These are phyloP conservation scores for Herminia tarsipennalis DNA, from an alignment of 2,888 invertebrate genomes.

Conservation along the genomic window DNA sequence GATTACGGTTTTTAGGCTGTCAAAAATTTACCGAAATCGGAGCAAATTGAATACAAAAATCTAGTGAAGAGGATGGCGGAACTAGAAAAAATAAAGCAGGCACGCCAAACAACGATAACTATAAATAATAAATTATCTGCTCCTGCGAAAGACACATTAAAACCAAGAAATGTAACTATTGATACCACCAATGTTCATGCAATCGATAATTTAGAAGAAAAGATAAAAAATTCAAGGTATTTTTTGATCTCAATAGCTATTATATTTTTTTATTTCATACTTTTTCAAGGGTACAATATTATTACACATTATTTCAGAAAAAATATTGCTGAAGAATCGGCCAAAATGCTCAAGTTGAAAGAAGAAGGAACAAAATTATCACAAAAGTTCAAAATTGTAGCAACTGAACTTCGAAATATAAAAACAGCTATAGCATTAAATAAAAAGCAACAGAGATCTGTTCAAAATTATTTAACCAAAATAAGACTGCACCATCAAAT, in stretches of 20 bases:
- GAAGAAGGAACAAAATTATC: slow-evolving; percentile 72
- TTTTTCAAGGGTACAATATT: no score
- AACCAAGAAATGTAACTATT: slow-evolving; percentile 63
- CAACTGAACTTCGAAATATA: slow-evolving; percentile 73
- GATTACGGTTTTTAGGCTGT: slow-evolving; percentile 65
- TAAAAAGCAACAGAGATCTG: slow-evolving; percentile 70
- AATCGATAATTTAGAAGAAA: slow-evolving; percentile 63
- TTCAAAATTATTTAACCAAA: slow-evolving; percentile 68
- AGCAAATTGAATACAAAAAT: slow-evolving; percentile 79
- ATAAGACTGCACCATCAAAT: slow-evolving; percentile 75
- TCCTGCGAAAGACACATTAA: slow-evolving; percentile 65
- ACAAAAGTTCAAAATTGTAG: slow-evolving; percentile 76
- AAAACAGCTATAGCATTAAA: slow-evolving; percentile 75
- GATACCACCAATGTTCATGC: slow-evolving; percentile 36
- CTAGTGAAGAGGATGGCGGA: slow-evolving; percentile 81
- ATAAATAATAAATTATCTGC: slow-evolving; percentile 27
- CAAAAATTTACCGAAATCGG: slow-evolving; percentile 77
- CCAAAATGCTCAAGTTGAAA: slow-evolving; percentile 73
- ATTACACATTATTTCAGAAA: slow-evolving; percentile 67
- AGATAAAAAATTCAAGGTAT: slow-evolving; percentile 75
- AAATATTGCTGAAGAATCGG: slow-evolving; percentile 77
- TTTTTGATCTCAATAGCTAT: not conserved
- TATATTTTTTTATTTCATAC: not conserved
- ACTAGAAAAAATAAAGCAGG: slow-evolving; percentile 76
- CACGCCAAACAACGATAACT: slow-evolving; percentile 63